Evolutionary conservation across 2,797 vertebrate species (phyloP).

Genomic region (Mionectes olivaceus): DNA sequence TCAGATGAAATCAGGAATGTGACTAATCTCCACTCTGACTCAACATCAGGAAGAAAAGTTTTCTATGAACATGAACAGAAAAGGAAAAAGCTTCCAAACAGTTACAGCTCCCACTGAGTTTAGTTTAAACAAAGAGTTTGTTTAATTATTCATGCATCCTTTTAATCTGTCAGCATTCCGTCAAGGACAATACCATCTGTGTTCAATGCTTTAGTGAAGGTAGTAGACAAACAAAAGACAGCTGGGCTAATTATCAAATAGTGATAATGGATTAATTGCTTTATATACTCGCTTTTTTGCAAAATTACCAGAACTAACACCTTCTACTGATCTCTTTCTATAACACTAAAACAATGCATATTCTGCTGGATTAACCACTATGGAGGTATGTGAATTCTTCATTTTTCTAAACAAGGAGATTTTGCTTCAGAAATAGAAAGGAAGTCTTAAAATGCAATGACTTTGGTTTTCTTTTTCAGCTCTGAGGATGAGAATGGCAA

Average conservation of each 20-base stretch:
- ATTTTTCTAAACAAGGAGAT: constrained; percentile 50
- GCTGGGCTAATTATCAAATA: neutral
- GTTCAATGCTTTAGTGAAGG: neutral
- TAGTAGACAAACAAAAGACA: neutral
- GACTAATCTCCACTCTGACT: constrained; percentile 6
- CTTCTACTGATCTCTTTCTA: constrained; percentile 74
- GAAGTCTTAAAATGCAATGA: neutral
- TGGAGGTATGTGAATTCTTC: constrained; percentile 76
- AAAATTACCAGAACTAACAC: constrained; percentile 71
- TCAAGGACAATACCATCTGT: neutral
- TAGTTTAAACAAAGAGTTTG: constrained; percentile 7
- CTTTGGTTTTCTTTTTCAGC: constrained; percentile 78
- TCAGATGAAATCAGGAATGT: neutral
- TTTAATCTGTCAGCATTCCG: neutral
- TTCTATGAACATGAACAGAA: neutral
- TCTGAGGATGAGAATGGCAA: constrained; percentile 86
- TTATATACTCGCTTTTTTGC: neutral
- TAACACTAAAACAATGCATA: constrained; percentile 75
- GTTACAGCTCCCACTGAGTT: neutral
- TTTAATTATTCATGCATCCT: constrained; percentile 23
- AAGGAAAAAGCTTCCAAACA: neutral
- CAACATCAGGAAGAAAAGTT: neutral
- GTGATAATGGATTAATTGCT: constrained; percentile 10
- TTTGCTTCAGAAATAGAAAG: constrained; percentile 13
- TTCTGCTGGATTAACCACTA: constrained; percentile 66